Evolutionary conservation across 2,797 vertebrate species (phyloP).

Genomic region (Muraenolepis orangiensis): DNA sequence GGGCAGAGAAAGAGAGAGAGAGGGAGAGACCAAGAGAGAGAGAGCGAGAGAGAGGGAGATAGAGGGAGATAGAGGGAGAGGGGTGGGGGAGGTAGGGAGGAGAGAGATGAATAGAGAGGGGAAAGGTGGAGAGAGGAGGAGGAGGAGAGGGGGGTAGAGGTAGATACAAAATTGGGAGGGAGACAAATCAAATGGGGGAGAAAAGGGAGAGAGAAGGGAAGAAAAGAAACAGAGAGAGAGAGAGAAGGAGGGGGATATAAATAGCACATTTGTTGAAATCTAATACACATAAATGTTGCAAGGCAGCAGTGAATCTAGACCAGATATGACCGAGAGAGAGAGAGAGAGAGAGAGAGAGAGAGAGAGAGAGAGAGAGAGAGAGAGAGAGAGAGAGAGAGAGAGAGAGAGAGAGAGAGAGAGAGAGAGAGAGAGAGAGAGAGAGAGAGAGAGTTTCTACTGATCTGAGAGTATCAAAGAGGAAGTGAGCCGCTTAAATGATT

Average conservation of each 20-base stretch:
- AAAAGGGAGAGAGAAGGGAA: too few species aligned
- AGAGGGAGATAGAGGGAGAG: not conserved
- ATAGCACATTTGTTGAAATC: constrained; percentile 9
- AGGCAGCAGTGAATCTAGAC: not conserved
- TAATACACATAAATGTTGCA: constrained; percentile 13
- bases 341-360: constrained; percentile 41
- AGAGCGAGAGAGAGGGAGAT: too few species aligned
- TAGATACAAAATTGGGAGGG: not conserved
- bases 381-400: constrained; percentile 50
- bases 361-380: constrained; percentile 49
- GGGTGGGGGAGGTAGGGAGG: too few species aligned
- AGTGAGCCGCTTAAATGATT: constrained; percentile 54
- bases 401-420: constrained; percentile 51
- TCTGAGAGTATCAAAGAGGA: constrained; percentile 45
- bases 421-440: constrained; percentile 43
- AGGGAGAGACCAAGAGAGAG: too few species aligned
- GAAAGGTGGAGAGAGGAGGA: too few species aligned
- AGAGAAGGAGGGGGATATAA: not conserved
- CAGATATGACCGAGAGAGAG: constrained; percentile 39
- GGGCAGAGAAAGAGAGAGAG: too few species aligned
- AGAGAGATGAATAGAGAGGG: too few species aligned
- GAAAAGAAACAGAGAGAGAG: not conserved
- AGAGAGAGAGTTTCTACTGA: constrained; percentile 39
- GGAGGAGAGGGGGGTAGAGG: too few species aligned
- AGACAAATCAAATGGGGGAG: not conserved